Conservation (phyloP, 2,113 vertebrate genomes). For the Antechinus flavipes region DNA sequence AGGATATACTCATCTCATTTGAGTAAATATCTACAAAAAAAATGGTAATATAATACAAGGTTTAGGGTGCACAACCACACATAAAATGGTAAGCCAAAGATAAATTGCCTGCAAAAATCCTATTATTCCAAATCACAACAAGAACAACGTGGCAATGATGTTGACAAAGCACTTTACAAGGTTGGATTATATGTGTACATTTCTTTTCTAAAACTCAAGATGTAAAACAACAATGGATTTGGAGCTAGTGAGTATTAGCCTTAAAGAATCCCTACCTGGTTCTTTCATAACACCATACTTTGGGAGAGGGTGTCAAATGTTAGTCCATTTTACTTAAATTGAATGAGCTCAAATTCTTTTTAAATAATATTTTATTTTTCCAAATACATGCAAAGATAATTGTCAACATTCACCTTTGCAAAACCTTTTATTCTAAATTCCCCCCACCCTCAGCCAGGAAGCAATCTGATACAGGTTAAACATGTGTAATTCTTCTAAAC, state of each 20-base stretch:
- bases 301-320: slow-evolving; percentile 2
- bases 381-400: too few species aligned
- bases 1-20: slow-evolving; percentile 13
- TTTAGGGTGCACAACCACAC: slow-evolving; percentile 68
- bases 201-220: slow-evolving; percentile 67
- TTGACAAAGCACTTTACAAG: slow-evolving; percentile 77
- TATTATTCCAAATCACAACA: slow-evolving; percentile 62
- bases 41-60: slow-evolving; percentile 50
- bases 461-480: too few species aligned
- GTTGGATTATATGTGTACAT: slow-evolving; percentile 39
- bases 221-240: slow-evolving; percentile 65
- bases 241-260: slow-evolving; percentile 46
- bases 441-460: too few species aligned
- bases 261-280: slow-evolving; percentile 39
- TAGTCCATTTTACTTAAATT: not conserved
- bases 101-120: slow-evolving; percentile 71
- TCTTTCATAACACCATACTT: slow-evolving; percentile 55
- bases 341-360: slow-evolving; percentile 2
- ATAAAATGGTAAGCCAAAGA: slow-evolving; percentile 74
- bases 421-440: not conserved
- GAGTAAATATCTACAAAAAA: not conserved
- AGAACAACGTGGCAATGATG: slow-evolving; percentile 67
- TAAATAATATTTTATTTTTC: too few species aligned
- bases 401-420: not conserved
- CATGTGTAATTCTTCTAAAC: too few species aligned